These are phyloP conservation scores for Phaedon cochleariae DNA, from an alignment of 2,888 invertebrate species.

Conservation along the genomic window DNA sequence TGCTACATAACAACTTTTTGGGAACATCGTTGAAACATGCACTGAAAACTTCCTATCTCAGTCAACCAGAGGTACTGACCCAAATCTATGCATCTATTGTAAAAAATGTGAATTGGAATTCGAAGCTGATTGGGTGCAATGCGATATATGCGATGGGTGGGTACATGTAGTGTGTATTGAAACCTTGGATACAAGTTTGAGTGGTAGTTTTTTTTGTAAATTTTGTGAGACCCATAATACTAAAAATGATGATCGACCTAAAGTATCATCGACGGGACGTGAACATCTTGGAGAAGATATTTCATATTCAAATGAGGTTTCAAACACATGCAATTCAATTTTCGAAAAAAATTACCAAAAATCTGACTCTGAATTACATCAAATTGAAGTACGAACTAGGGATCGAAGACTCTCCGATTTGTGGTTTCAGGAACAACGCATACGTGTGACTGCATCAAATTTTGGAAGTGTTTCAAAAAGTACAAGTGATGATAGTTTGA, in stretches of 20 bases:
- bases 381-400: not conserved
- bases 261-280: too few relatives aligned
- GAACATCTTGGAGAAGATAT: not conserved
- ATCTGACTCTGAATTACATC: not conserved
- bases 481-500: not conserved
- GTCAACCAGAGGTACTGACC: not conserved
- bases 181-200: not conserved
- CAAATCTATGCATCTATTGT: constrained; percentile 21
- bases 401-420: not conserved
- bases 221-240: not conserved
- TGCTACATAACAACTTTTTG: not conserved
- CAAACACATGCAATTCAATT: not conserved
- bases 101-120: constrained; percentile 9
- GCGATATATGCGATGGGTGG: constrained; percentile 23
- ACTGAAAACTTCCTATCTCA: not conserved
- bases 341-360: constrained; percentile 3
- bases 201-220: constrained; percentile 12
- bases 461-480: not conserved
- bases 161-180: constrained; percentile 22
- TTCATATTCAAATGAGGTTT: not conserved
- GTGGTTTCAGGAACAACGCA: constrained; percentile 11
- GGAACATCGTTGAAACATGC: constrained; percentile 5
- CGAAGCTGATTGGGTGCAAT: constrained; percentile 20
- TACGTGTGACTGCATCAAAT: constrained; percentile 8
- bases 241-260: not conserved